Evolutionary conservation across 2,113 vertebrate species (phyloP), one percentile per base, ranked within the genome.

Genomic region (Pogonocichla stellata): DNA sequence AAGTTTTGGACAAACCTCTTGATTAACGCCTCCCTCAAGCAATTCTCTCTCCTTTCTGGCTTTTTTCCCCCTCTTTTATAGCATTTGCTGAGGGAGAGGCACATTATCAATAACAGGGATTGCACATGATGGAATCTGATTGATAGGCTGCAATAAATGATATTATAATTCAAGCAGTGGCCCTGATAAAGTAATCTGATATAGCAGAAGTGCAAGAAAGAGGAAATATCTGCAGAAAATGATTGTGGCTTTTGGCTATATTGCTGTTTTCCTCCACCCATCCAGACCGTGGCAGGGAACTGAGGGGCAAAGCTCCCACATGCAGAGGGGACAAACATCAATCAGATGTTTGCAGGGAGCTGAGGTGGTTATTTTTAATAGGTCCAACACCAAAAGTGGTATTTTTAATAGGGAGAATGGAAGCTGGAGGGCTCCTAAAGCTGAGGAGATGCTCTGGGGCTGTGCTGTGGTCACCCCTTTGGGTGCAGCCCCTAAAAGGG

Each of bases 111-210:
- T 43, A 73, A 28, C 5, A 77, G 54, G 50, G 45, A 81, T 40
- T 80, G 80, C 72, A 79, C 53, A 56, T 3, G 93, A 85, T 75
- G 80, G 73, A 73, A 86, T 86, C 84, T 90, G 87, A 96, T 78
- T 93, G 96, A 96, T 91, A 88, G 89, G 71, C 83, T 83, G 43
- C 43, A 94, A 92, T 93, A 95, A 95, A 91, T 4, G 8, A 87
- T 58, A 94, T 93, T 94, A 64, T 92, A 93, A 96, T 96, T 90
- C 95, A 92, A 78, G 42, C 33, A 47, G 88, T 20, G 47, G 66
- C 88, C 72, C 50, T 0, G 34, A 82, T 90, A 84, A 94, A 48
- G 78, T 22, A 92, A 85, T 77, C 84, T 82, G 86, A 93, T 85
- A 12, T 13, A 95, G 87, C 57, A 81, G 33, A 85, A 64, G 61